Base-by-base conservation (phyloP, 2,888 invertebrate genomes). In the Cistogaster globosa region DNA sequence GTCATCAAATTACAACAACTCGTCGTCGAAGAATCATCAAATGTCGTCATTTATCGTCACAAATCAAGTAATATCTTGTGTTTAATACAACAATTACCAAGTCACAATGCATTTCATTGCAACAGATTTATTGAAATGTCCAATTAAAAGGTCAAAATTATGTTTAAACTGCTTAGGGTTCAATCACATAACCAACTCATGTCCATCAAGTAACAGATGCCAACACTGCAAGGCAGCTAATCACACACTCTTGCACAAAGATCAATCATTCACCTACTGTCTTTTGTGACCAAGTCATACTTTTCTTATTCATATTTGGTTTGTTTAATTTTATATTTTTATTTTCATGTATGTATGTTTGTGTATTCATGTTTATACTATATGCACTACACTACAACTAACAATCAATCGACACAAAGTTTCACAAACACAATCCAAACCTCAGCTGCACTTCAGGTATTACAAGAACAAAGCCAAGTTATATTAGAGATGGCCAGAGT, bases 191-290 rank as follows among this genome's bases (percentile, higher is more conserved):
- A 26, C 67, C 4, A 67, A 12, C 32, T n/a, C 48, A 14, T 67
- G 67, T 18, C 45, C 57, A 42, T 71, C 57, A 6, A 45, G 4
- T 4, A 53, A 57, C 32, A 36, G 42, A 42, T 42, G 57, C 4
- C 69, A 69, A 20, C 55, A 69, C 22, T 69, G 69, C 22, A 57
- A 69, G 7, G 57, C 36, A 57, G 14, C 36, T 14, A 20, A 71
- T 48, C 71, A 58, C 58, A 71, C 71, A 16, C 58, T 71, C 11
- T n/a, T 71, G 14, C 71, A 71, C 16, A 57, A 38, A 12, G 57
- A 57, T 4, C 16, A 58, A 26, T 9, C 16, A 11, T n/a, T n/a
- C 32, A 32, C 0, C 11, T 51, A 18, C 12, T 2, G 2, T 32
- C n/a, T n/a, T n/a, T n/a, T n/a, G n/a, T n/a, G n/a, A n/a, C n/a